Percentiles rank a stretch among this genome's conserved stretches.
Evolutionary conservation across 2,797 vertebrate genomes (phyloP).

Genomic region (Cynodonichthys magdalenae): DNA sequence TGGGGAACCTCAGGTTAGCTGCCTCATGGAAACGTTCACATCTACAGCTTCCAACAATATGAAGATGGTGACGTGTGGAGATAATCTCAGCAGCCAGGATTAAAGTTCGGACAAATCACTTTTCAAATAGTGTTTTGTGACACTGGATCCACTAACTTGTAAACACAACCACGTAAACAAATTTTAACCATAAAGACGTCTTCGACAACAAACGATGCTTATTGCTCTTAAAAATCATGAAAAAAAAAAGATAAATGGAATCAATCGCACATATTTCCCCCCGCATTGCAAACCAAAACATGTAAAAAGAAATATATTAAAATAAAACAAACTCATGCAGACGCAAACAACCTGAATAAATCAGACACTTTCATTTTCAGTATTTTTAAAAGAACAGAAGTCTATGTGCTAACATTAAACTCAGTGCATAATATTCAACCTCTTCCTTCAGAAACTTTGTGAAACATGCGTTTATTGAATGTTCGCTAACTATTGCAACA

Average conservation of each 20-base stretch:
- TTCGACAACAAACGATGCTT: slow-evolving; percentile 49
- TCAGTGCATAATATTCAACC: slow-evolving; percentile 67
- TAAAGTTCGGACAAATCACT: slow-evolving; percentile 14
- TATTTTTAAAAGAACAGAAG: slow-evolving; percentile 21
- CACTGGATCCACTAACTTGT: slow-evolving; percentile 2
- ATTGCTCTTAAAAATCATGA: slow-evolving; percentile 57
- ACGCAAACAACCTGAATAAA: slow-evolving; percentile 25
- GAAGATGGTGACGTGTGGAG: slow-evolving; percentile 1
- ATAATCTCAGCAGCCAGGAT: slow-evolving; percentile 27
- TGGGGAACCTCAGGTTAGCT: slow-evolving; percentile 24
- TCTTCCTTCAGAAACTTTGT: slow-evolving; percentile 43
- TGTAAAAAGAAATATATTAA: slow-evolving; percentile 43
- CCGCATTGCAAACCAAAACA: background rate
- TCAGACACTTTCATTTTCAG: background rate
- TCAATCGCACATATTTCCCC: slow-evolving; percentile 7
- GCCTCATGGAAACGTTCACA: slow-evolving; percentile 12
- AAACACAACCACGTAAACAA: slow-evolving; percentile 19
- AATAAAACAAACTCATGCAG: slow-evolving; percentile 48
- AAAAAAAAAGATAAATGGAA: slow-evolving; percentile 20
- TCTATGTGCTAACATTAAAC: slow-evolving; percentile 30
- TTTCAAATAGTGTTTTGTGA: background rate
- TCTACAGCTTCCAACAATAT: background rate
- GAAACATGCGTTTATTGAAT: slow-evolving; percentile 59
- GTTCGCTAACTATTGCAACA: slow-evolving; percentile 58
- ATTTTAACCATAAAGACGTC: slow-evolving; percentile 11